Base-by-base conservation (phyloP, 1,140 invertebrate species). In the Scylla paramamosain region DNA sequence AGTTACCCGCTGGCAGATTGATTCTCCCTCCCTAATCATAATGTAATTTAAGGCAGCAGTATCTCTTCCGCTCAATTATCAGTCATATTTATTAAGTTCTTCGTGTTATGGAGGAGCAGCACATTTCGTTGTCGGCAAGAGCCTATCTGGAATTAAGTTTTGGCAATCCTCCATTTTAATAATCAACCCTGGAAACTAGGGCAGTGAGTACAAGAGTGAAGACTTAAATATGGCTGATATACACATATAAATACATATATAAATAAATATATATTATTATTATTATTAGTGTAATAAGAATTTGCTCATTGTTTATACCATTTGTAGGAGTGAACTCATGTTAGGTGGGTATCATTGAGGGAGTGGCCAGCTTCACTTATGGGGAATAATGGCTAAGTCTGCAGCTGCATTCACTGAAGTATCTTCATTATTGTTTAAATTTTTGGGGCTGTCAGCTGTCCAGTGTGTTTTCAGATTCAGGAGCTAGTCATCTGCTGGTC, bases 51-150 rank as follows among this genome's bases (percentile, higher is more conserved):
- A 95, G 94, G 91, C 91, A 92, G 67, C 91, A 92, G 91, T 95
- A 92, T 95, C 94, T 93, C 94, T 95, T 95, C 94, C 94, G 94
- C 94, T 95, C 94, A 95, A 95, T 59, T 67, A 86, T 91, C 94
- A 88, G 94, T 95, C 94, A 95, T 92, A 92, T 95, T 95, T 92
- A 95, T 91, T 95, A 84, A 89, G 31, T 52, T 89, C 31, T 52
- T 94, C 32, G 48, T 86, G 28, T 77, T 77, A 82, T 82, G 45
- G 67, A 82, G 48, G 48, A 48, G 48, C n/a, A 90, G 14, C 39
- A 46, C 88, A 46, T 90, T 90, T 90, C 20, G 14, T 89, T 45
- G 45, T 46, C 39, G 45, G 48, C 67, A 77, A 77, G n/a, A 77
- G 67, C 67, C 67, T 77, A 77, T 77, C 67, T 77, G 67, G n/a